Evolutionary conservation across 2,888 invertebrate species (phyloP).

Genomic region (Dolichopus griseipennis): DNA sequence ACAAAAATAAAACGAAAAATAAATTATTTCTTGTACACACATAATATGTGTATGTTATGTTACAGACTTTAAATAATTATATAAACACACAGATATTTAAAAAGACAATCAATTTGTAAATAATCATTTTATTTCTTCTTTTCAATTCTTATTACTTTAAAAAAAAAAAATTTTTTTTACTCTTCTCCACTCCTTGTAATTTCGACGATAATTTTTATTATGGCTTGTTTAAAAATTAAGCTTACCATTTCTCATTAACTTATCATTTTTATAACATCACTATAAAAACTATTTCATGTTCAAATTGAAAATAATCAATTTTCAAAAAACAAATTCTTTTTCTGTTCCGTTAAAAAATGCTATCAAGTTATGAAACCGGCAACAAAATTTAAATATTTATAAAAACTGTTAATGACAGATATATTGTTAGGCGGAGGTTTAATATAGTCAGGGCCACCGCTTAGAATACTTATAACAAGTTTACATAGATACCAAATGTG

Average conservation of each 20-base stretch:
- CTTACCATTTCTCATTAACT: neutral
- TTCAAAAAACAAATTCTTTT: no score
- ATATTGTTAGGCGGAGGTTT: neutral
- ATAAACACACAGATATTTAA: neutral
- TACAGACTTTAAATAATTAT: neutral
- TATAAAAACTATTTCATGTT: no score
- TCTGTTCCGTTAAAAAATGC: neutral
- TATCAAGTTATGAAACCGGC: neutral
- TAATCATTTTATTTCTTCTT: slow-evolving; percentile 4
- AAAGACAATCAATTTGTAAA: slow-evolving; percentile 2
- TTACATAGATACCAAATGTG: slow-evolving; percentile 22
- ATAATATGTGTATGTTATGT: no score
- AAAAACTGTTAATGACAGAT: neutral
- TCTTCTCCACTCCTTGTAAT: neutral
- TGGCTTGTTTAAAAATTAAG: neutral
- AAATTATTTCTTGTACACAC: no score
- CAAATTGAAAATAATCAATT: no score
- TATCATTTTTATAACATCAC: no score
- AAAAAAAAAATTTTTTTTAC: neutral
- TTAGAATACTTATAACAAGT: neutral
- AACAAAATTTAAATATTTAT: neutral
- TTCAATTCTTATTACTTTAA: neutral
- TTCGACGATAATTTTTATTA: neutral
- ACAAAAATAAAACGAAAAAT: no score
- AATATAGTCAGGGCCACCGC: neutral